phyloP scores from a whole-genome alignment of 2,113 vertebrate species.

The Planiliza haematocheilus region DNA sequence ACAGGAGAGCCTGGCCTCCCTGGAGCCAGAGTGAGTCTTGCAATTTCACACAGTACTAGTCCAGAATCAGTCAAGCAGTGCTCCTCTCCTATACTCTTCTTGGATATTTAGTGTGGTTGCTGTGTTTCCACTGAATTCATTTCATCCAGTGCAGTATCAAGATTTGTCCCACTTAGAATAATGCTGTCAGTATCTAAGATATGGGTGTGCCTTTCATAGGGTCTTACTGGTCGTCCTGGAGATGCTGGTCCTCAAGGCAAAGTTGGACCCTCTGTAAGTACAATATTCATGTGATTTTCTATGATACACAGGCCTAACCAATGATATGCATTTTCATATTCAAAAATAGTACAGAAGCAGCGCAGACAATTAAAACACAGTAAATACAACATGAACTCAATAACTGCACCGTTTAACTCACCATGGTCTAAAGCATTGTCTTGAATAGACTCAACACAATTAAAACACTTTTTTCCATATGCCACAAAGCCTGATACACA shows the following conservation, averaged over 20 bases:
- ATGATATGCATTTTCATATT: no score
- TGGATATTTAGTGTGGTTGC: neutral
- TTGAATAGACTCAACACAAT: no score
- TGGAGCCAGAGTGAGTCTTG: slow-evolving; percentile 92
- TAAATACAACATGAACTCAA: neutral
- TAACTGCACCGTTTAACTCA: neutral
- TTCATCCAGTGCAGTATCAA: neutral
- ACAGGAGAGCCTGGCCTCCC: slow-evolving; percentile 95
- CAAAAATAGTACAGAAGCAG: no score
- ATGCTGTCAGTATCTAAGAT: neutral
- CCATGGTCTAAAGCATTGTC: no score
- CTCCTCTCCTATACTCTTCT: neutral
- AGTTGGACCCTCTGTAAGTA: slow-evolving; percentile 93
- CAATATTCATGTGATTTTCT: neutral
- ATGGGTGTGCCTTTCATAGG: slow-evolving; percentile 79
- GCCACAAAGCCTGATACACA: neutral
- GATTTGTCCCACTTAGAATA: neutral
- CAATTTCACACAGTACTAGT: neutral
- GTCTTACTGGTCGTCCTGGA: slow-evolving; percentile 96
- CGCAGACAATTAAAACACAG: no score
- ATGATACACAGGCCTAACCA: neutral
- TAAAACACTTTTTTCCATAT: no score
- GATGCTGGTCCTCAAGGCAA: slow-evolving; percentile 97
- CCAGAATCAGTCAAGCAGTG: neutral
- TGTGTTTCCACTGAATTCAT: neutral